Base-by-base conservation (phyloP, 2,113 vertebrate genomes). In the Pycnonotus jocosus region DNA sequence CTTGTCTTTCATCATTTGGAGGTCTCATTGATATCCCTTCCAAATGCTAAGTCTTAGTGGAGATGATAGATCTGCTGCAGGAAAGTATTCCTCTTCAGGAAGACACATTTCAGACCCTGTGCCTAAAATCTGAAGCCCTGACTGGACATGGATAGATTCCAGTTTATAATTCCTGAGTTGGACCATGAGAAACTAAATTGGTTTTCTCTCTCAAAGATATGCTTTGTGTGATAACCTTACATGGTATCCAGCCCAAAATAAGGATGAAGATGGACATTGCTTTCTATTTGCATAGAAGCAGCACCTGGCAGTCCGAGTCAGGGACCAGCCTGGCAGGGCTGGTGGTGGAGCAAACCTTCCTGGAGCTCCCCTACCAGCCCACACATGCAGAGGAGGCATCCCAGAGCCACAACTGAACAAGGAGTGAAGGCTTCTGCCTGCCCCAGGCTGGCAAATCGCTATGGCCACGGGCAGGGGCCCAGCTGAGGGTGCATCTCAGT, bases 391-490 rank as follows among this genome's bases (percentile, higher is more conserved):
- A 61, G 25, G 12, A 23, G 37, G 28, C 31, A 77, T 42, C 73
- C 40, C 33, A 48, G 64, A 66, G 60, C 35, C 1, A 2, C n/a
- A 77, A 2, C 23, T 57, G 35, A 79, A n/a, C 15, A 56, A 60
- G 28, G 19, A 74, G 24, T 16, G 51, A 77, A 54, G 31, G 38
- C 15, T 47, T 76, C 85, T 88, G 28, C n/a, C 40, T 90, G 51
- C 62, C 25, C 1, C 2, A 47, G 35, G 35, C n/a, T 0, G 0
- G 25, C 60, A 91, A 27, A 71, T 58, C 0, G 0, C 25, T 70
- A 11, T 1, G 2, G 53, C 40, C 31, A 6, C 2, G 25, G 42
- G 23, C 31, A 68, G 44, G 27, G 37, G 7, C 62, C 31, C 56
- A 62, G 33, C 44, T 58, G 44, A 40, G 18, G 2, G 7, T 57